Base-by-base conservation (phyloP, 2,113 vertebrate species). In the Piprites chloris region DNA sequence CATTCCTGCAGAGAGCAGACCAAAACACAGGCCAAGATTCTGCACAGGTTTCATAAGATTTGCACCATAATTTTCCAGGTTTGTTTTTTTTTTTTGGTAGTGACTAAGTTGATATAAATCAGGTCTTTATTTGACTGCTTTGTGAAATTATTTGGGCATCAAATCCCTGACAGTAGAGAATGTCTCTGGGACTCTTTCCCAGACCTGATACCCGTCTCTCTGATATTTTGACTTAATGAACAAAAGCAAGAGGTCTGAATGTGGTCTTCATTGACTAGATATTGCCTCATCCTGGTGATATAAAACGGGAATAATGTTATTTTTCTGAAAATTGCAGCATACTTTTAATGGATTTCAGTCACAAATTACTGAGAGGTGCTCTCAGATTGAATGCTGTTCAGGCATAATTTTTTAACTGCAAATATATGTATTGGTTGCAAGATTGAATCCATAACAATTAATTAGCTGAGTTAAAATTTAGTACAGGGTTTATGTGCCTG, bases 401-500 rank as follows among this genome's bases (percentile, higher is more conserved):
- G 67, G 67, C 78, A 59, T 91, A 33, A 66, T 88, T 93, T 94
- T 94, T 91, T 32, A 83, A 83, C 82, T 88, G 85, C 78, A 93
- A 95, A 86, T 91, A 44, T 14, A 88, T 71, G 67, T 93, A 90
- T 80, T 69, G 71, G 35, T 90, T 95, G 87, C 85, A 93, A 91
- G 87, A 94, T 84, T 91, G 75, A 90, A 88, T 93, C 85, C 68
- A 63, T 95, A 85, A 87, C 21, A 7, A 93, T 95, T 96, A 95
- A 95, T 93, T 91, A 94, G 79, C 59, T 37, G 35, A 86, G 82
- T 74, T 92, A 80, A 90, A 95, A 93, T 94, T 94, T 96, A 96
- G 63, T 63, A 52, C 39, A 11, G 39, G 7, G 0, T 84, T 94
- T 92, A 92, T 71, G 39, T 44, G 90, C 75, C 59, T 78, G 1